Base-by-base conservation (phyloP, 1,140 invertebrate species). In the Oreohelix idahoensis region DNA sequence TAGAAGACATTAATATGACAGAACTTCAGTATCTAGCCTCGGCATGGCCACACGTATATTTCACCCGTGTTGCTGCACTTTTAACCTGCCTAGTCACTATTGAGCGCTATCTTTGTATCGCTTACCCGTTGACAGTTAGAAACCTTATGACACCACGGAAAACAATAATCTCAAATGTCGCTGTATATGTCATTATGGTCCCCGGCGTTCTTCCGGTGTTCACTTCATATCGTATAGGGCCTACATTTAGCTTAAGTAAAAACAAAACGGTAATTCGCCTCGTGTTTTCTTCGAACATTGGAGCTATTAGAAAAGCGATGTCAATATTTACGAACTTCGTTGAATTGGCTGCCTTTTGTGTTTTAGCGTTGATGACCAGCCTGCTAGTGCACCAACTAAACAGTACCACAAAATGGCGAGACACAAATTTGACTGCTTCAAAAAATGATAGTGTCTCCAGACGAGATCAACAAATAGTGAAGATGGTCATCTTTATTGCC, bases 11-110 rank as follows among this genome's bases (percentile, higher is more conserved):
- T 29, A 15, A 77, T 32, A 10, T 32, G 2, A 51, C 15, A 23
- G 39, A 29, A 15, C 8, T 77, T 26, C 45, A 51, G 11, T 38
- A 49, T n/a, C 26, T 49, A 11, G 45, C 74, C 2, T 36, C 42
- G 8, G 45, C 36, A 23, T 77, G 74, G 74, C 74, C 74, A 13
- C 74, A 77, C 74, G 26, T 77, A 2, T 51, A n/a, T 36, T 77
- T 77, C 49, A 53, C 74, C 5, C 39, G 74, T 5, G 42, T 77
- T 2, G 20, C 49, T 5, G 42, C 36, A 23, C 45, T 36, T 15
- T 11, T 77, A 8, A 77, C 45, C 1, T 36, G 20, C 38, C 42
- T 45, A 36, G 36, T 77, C 15, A 45, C 13, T n/a, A n/a, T n/a
- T n/a, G n/a, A n/a, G n/a, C n/a, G n/a, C n/a, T n/a, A n/a, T n/a